phyloP scores from a whole-genome alignment of 2,888 invertebrate species.

The Salticus scenicus region DNA sequence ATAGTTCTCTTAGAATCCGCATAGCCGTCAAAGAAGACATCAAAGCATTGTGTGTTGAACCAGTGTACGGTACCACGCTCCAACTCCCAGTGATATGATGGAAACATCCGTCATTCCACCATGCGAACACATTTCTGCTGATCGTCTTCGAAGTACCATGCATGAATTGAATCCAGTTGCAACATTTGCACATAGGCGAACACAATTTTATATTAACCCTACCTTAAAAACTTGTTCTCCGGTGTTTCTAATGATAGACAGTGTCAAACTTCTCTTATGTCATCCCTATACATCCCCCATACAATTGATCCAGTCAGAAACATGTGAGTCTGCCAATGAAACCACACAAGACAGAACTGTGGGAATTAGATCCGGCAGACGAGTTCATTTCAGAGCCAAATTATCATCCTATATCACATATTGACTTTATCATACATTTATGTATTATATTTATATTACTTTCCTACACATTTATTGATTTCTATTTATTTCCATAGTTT shows the following conservation, averaged over 20 bases:
- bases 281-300: background rate
- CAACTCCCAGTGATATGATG: slow-evolving; percentile 12
- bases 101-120: background rate
- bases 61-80: slow-evolving; percentile 21
- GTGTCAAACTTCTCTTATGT: background rate
- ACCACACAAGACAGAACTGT: too few relatives aligned
- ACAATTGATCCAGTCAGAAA: too few relatives aligned
- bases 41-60: slow-evolving; percentile 15
- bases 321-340: too few relatives aligned
- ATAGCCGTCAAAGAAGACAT: slow-evolving; percentile 6
- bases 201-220: background rate
- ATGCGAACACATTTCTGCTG: background rate
- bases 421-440: too few relatives aligned
- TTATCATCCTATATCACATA: too few relatives aligned
- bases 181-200: background rate
- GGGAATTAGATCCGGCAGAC: too few relatives aligned
- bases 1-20: slow-evolving; percentile 24
- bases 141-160: slow-evolving; percentile 2
- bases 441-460: too few relatives aligned
- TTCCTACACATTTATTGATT: too few relatives aligned
- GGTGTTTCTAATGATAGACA: background rate
- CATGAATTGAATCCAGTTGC: slow-evolving; percentile 19
- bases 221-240: background rate
- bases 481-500: too few relatives aligned
- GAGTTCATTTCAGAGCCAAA: too few relatives aligned